phyloP scores from a whole-genome alignment of 2,888 invertebrate genomes.

The Tupiocoris notatus region DNA sequence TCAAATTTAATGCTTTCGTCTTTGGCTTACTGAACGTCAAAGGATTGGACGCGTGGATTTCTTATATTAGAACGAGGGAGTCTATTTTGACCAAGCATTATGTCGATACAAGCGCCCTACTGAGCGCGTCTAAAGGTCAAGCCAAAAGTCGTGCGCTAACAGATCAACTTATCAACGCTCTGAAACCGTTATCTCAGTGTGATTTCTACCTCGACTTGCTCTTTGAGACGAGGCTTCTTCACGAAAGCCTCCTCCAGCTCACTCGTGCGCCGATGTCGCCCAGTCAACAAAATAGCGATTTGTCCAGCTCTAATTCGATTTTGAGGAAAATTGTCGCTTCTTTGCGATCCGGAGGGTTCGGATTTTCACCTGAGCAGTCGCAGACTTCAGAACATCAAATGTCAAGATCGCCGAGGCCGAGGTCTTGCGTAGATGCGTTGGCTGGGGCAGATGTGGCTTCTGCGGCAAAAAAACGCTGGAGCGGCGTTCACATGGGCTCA shows the following conservation, averaged over 20 bases:
- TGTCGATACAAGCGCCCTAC: constrained; percentile 69
- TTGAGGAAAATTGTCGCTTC: constrained; percentile 45
- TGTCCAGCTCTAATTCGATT: constrained; percentile 41
- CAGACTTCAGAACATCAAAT: constrained; percentile 32
- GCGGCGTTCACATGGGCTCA: constrained; percentile 67
- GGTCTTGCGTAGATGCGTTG: constrained; percentile 67
- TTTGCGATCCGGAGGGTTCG: constrained; percentile 38
- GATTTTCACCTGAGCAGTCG: constrained; percentile 37
- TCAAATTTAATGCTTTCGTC: constrained; percentile 86
- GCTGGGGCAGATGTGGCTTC: constrained; percentile 49
- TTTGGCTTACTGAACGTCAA: constrained; percentile 81
- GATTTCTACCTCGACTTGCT: constrained; percentile 80
- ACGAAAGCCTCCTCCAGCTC: constrained; percentile 67
- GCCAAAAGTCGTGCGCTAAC: constrained; percentile 60
- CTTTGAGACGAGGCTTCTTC: constrained; percentile 74
- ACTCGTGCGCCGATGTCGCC: constrained; percentile 56
- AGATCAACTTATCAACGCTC: constrained; percentile 71
- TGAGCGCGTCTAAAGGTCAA: constrained; percentile 63
- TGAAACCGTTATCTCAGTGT: constrained; percentile 75
- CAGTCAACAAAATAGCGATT: constrained; percentile 51
- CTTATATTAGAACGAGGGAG: constrained; percentile 80
- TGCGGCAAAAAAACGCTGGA: constrained; percentile 63
- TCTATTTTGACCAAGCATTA: constrained; percentile 79
- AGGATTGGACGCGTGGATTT: constrained; percentile 88
- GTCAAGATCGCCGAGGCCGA: constrained; percentile 56